Conservation (phyloP, 2,113 vertebrate genomes). For the Charina bottae region DNA sequence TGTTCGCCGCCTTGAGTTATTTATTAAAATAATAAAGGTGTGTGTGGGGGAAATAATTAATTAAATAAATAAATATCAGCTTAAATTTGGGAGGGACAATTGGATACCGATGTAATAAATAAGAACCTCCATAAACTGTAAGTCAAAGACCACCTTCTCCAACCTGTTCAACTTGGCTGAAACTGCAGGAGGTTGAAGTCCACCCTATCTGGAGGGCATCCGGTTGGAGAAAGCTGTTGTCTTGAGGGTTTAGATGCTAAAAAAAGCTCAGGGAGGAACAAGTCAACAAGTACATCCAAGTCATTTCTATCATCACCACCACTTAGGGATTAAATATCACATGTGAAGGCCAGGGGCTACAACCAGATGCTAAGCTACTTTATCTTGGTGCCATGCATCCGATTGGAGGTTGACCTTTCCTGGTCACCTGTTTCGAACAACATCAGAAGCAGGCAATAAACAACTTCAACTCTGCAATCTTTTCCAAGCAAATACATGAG, state of each 20-base stretch:
- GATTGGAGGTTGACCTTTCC: background rate
- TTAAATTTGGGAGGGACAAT: background rate
- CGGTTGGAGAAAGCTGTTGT: background rate
- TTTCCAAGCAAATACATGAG: background rate
- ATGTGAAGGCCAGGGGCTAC: background rate
- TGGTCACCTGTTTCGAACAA: background rate
- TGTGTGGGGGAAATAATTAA: too few species aligned
- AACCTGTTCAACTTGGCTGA: background rate
- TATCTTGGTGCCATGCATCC: background rate
- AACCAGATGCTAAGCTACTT: background rate
- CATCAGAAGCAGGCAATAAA: background rate
- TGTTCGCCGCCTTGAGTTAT: too few species aligned
- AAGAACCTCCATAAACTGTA: background rate
- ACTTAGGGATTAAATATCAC: slow-evolving; percentile 8
- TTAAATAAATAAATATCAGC: too few species aligned
- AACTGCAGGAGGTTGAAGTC: background rate
- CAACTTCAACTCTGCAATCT: background rate
- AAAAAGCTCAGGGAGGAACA: slow-evolving; percentile 1
- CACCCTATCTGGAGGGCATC: background rate
- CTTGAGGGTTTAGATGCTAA: background rate
- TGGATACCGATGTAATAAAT: background rate
- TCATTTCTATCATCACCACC: background rate
- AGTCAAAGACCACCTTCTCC: too few species aligned
- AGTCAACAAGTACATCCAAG: background rate
- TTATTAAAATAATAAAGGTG: too few species aligned